Conservation (phyloP, 2,888 invertebrate genomes). For the Thalpophila matura region DNA sequence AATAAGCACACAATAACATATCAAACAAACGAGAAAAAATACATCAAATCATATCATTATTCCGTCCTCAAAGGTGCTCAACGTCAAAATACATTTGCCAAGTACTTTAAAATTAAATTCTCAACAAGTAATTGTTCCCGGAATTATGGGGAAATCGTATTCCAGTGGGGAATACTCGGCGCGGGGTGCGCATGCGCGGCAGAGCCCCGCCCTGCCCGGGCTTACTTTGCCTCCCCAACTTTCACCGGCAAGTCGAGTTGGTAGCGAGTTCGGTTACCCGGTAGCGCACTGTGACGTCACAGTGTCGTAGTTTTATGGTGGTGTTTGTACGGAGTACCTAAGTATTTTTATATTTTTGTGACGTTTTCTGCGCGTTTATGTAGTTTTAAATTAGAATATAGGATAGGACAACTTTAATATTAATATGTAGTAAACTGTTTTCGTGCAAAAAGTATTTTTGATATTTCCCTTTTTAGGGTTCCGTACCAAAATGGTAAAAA, state of each 20-base stretch:
- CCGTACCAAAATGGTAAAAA: too few relatives aligned
- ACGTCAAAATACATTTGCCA: constrained; percentile 66
- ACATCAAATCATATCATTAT: constrained; percentile 52
- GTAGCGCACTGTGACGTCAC: constrained; percentile 51
- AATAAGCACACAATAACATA: background rate
- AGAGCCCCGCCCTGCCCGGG: constrained; percentile 86
- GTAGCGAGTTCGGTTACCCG: constrained; percentile 56
- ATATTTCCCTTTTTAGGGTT: too few relatives aligned
- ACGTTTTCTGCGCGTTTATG: background rate
- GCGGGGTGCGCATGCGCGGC: constrained; percentile 78
- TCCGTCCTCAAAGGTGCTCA: constrained; percentile 43
- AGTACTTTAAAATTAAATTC: constrained; percentile 76
- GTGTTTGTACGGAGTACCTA: constrained; percentile 33
- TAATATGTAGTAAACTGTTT: too few relatives aligned
- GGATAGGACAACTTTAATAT: background rate
- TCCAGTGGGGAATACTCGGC: constrained; percentile 54
- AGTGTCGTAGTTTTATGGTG: constrained; percentile 30
- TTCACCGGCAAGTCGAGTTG: constrained; percentile 49
- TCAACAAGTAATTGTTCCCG: constrained; percentile 76
- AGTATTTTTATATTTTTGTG: constrained; percentile 1
- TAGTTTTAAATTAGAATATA: background rate
- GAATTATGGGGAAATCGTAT: constrained; percentile 75
- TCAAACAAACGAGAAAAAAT: constrained; percentile 28
- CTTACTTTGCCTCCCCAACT: constrained; percentile 57
- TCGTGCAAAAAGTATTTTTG: too few relatives aligned